A percentile compares a stretch with the other conserved stretches of the same genome.
Conservation (phyloP, 2,113 vertebrate genomes). For the Salminus brasiliensis region DNA sequence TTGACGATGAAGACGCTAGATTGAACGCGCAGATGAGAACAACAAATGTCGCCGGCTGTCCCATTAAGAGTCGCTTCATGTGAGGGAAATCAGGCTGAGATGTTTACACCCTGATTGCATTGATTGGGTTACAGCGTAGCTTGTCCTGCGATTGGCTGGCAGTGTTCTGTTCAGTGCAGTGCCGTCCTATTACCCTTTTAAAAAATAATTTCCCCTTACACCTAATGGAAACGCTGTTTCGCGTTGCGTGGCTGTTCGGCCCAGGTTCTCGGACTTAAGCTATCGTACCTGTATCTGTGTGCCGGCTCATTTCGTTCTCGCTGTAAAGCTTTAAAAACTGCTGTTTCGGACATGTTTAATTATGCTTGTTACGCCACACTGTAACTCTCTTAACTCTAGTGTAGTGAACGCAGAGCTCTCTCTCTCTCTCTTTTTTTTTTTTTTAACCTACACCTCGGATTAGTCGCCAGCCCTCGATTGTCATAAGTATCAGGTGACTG, state of each 20-base stretch:
- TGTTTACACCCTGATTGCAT: not conserved
- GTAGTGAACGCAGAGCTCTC: not conserved
- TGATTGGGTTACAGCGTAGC: not conserved
- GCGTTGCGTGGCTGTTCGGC: no score
- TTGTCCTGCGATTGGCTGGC: not conserved
- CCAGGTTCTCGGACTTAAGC: no score
- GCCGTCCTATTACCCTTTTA: not conserved
- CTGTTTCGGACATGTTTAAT: not conserved
- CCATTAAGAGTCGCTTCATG: constrained; percentile 15
- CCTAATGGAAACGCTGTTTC: not conserved
- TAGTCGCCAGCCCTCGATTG: no score
- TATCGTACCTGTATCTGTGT: not conserved
- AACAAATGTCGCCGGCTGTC: constrained; percentile 6
- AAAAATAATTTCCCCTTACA: not conserved
- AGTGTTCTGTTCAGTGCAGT: not conserved
- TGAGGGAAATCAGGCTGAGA: not conserved
- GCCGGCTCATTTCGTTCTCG: no score
- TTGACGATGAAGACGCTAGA: constrained; percentile 25
- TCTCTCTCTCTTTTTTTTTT: no score
- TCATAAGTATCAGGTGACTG: no score
- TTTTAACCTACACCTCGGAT: no score
- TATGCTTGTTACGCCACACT: no score
- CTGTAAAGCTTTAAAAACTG: not conserved
- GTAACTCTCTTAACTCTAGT: no score
- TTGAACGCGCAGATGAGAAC: constrained; percentile 8